Conservation (phyloP, 1,140 invertebrate species). For the Trichonephila clavipes region DNA sequence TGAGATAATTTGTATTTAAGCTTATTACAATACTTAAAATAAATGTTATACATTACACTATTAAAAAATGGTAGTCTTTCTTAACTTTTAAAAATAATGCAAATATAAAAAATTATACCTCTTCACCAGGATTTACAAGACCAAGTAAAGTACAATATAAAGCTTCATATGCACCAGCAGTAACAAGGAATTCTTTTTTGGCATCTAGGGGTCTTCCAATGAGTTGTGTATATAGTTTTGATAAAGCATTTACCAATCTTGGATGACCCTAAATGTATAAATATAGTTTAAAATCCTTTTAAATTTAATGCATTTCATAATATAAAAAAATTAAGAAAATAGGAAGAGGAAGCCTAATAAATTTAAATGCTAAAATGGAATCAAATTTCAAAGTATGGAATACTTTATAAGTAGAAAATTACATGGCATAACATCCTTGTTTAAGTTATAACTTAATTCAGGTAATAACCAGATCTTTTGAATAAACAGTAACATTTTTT, state of each 20-base stretch:
- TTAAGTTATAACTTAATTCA: too few relatives aligned
- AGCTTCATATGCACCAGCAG: constrained; percentile 94
- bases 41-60: too few relatives aligned
- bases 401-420: too few relatives aligned
- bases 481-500: too few relatives aligned
- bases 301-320: neutral
- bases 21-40: too few relatives aligned
- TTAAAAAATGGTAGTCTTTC: neutral
- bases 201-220: constrained; percentile 89
- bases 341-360: too few relatives aligned
- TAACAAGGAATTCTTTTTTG: constrained; percentile 91
- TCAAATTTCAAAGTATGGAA: too few relatives aligned
- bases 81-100: neutral
- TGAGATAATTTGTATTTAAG: too few relatives aligned
- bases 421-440: too few relatives aligned
- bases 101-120: constrained; percentile 82
- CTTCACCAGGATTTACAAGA: constrained; percentile 90
- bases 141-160: constrained; percentile 92
- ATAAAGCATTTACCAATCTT: constrained; percentile 90
- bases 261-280: constrained; percentile 91
- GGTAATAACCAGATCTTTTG: too few relatives aligned
- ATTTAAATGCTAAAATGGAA: too few relatives aligned
- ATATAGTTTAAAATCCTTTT: neutral
- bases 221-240: constrained; percentile 91
- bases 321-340: too few relatives aligned